Evolutionary conservation across 2,797 vertebrate species (phyloP), one percentile per base, ranked within the genome.

Genomic region (Rhincodon typus): DNA sequence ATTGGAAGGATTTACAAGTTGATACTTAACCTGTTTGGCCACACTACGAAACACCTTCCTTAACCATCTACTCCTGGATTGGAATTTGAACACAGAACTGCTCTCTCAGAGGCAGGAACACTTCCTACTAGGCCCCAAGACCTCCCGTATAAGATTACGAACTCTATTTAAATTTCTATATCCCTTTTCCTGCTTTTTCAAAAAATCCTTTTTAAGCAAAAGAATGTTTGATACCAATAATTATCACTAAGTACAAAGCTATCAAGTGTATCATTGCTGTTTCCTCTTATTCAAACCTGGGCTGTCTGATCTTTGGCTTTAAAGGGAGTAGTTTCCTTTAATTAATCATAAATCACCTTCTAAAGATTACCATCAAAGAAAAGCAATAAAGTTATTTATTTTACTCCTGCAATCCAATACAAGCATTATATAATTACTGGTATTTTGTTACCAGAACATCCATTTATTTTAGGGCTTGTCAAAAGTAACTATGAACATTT

Each of bases 311-410:
- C 94, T 77, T 95, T 95, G 70, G 77, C 94, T 74, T 95, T 95
- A 77, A 95, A 95, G 94, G 94, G 94, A 95, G 70, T 74, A 77
- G 46, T 95, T 95, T 95, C 94, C 94, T 77, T 57, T 95, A 95
- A 95, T 95, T 95, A 95, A 77, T 95, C 94, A 95, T 77, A 95
- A 95, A 95, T 95, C 94, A 95, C 90, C 90, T 53, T 95, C 94
- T 72, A 72, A 77, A 74, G 94, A 95, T 95, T 95, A 95, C 30
- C 69, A 95, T 95, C 94, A 95, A 95, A 95, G 94, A 77, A 46
- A 95, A 95, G 94, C 94, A 95, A 95, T 95, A 95, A 95, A 57
- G 46, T 70, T 95, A 95, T 95, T 95, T 95, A 46, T 27, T 53
- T 95, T 77, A 77, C 72, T 57, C 46, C 94, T 74, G 94, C 94